Conservation (phyloP, 2,888 invertebrate genomes). For the Philereme vetulata region DNA sequence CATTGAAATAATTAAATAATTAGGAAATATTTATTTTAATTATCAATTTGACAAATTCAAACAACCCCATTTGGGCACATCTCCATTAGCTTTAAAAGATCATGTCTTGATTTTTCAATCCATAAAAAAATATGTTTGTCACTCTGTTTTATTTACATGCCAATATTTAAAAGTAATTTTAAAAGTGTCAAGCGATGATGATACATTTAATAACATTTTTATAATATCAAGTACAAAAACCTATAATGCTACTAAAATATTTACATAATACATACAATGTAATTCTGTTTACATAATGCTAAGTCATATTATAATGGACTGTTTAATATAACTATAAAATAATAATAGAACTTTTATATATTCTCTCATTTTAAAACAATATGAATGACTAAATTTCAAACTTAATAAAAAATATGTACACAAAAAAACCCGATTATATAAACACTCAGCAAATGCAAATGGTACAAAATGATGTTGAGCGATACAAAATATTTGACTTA, state of each 20-base stretch:
- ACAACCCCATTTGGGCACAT: constrained; percentile 52
- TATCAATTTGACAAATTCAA: constrained; percentile 54
- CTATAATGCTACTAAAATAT: constrained; percentile 60
- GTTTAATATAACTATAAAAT: constrained; percentile 23
- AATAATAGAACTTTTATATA: constrained; percentile 44
- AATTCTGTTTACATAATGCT: constrained; percentile 32
- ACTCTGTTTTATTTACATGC: constrained; percentile 67
- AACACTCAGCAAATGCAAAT: constrained; percentile 70
- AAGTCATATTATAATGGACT: constrained; percentile 24
- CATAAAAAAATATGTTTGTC: constrained; percentile 72
- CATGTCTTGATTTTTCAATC: constrained; percentile 56
- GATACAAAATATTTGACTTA: constrained; percentile 29
- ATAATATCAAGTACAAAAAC: constrained; percentile 69
- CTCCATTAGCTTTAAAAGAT: constrained; percentile 45
- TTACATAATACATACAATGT: constrained; percentile 63
- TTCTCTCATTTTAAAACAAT: constrained; percentile 36
- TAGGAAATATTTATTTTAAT: constrained; percentile 60
- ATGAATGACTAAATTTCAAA: constrained; percentile 32
- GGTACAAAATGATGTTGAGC: constrained; percentile 63
- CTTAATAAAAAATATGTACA: constrained; percentile 15
- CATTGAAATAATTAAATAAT: constrained; percentile 9
- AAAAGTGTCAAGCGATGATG: constrained; percentile 22
- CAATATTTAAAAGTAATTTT: constrained; percentile 19
- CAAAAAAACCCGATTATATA: constrained; percentile 15
- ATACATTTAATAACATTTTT: constrained; percentile 44